Base-by-base conservation (phyloP, 2,888 invertebrate species). In the Drosophila nigricruria region DNA sequence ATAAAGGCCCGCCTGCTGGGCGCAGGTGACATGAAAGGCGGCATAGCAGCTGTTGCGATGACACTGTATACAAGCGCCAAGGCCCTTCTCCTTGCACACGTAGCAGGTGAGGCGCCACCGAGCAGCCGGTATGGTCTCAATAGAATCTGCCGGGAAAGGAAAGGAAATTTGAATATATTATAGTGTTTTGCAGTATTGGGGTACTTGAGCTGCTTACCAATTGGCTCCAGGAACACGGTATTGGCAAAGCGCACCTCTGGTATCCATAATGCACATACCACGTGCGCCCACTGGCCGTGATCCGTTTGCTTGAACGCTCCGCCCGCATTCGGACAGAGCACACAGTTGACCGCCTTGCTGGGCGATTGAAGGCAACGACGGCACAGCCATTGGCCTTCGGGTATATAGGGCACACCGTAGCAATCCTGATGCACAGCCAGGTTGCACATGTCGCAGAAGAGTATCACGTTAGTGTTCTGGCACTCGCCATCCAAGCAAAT, bases 401-500 rank as follows among this genome's bases (percentile, higher is more conserved):
- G 98, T 89, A 98, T 98, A 92, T 98, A 98, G 8, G 98, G 98
- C 6, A 95, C 92, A 10, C 99, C 99, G 93, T 99, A 99, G 91
- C 99, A 99, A 93, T 99, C 98, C 94, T 99, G 99, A 93, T 99
- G 99, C 16, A 99, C 99, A 30, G 99, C 98, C 78, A 99, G 94
- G 93, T 99, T 99, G 93, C 99, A 99, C 98, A 99, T 98, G 94
- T 99, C 99, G 94, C 99, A 99, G 94, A 99, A 99, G 57, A 99
- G 94, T 82, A 99, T 99, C 50, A 98, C 99, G 93, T 99, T 99
- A 58, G 98, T 98, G 93, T 99, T 99, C 93, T 99, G 98, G 92
- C 99, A 99, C 92, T 99, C 99, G 2, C 99, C 99, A 89, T 99
- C 99, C 96, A 98, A 97, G 92, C 99, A 99, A 82, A 99, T 99